phyloP scores from a whole-genome alignment of 2,797 vertebrate genomes.

The Phrynocephalus vlangalii region DNA sequence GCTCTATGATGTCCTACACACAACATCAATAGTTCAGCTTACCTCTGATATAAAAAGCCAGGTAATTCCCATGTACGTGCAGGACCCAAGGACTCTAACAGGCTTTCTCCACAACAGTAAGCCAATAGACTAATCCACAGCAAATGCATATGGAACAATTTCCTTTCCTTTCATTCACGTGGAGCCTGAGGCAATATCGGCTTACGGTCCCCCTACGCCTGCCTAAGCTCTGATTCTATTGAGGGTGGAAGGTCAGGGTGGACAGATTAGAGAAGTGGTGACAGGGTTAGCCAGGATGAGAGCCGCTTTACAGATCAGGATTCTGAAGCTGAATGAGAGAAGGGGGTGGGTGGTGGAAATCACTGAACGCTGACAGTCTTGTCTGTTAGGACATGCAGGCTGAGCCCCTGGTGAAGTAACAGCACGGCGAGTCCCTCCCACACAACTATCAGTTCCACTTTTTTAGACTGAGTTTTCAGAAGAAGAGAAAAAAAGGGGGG shows the following conservation, averaged over 20 bases:
- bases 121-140: constrained; percentile 82
- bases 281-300: constrained; percentile 60
- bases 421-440: constrained; percentile 76
- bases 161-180: constrained; percentile 74
- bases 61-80: constrained; percentile 73
- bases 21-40: constrained; percentile 67
- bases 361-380: constrained; percentile 72
- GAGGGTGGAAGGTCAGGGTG: constrained; percentile 79
- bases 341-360: constrained; percentile 36
- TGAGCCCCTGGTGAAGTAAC: constrained; percentile 79
- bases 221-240: constrained; percentile 69
- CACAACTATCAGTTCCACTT: constrained; percentile 80
- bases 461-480: constrained; percentile 73
- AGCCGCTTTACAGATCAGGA: constrained; percentile 63
- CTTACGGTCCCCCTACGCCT: constrained; percentile 70
- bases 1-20: constrained; percentile 53
- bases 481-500: constrained; percentile 23
- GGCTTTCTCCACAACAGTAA: constrained; percentile 80
- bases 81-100: constrained; percentile 73
- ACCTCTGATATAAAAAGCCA: constrained; percentile 74
- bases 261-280: constrained; percentile 74
- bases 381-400: constrained; percentile 74
- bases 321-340: constrained; percentile 63
- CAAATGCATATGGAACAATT: constrained; percentile 76
- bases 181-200: constrained; percentile 68